Conservation (phyloP, 1,140 invertebrate species). For the Goniozus legneri region DNA sequence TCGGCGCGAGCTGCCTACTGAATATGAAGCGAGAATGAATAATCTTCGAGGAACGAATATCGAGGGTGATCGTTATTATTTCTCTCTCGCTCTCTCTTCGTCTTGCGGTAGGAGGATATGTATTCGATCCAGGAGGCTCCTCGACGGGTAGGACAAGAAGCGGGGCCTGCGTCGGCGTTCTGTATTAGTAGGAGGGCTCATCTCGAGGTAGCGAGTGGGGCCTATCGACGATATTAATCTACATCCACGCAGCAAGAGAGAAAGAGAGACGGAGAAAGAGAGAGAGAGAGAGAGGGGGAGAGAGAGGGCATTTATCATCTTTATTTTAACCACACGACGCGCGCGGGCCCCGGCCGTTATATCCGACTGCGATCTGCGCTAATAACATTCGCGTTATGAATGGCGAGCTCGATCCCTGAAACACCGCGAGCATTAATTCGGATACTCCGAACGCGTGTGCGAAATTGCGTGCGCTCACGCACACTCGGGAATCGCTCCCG, state of each 20-base stretch:
- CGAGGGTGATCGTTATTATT: too few relatives aligned
- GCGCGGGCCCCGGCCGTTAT: constrained; percentile 22
- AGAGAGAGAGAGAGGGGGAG: too few relatives aligned
- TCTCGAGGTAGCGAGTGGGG: constrained; percentile 25
- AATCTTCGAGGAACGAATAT: too few relatives aligned
- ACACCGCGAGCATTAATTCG: constrained; percentile 31
- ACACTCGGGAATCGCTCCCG: too few relatives aligned
- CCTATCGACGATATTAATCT: constrained; percentile 44
- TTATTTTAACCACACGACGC: constrained; percentile 46
- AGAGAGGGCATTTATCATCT: constrained; percentile 42
- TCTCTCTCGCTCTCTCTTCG: too few relatives aligned
- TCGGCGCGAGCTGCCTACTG: too few relatives aligned
- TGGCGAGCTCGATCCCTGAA: constrained; percentile 32
- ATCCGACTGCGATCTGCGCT: constrained; percentile 42
- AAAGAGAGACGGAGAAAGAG: too few relatives aligned
- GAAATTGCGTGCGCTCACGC: neutral
- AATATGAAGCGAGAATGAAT: too few relatives aligned
- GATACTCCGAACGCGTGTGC: neutral
- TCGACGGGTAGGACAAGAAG: constrained; percentile 6
- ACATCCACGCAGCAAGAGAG: constrained; percentile 33
- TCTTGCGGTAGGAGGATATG: too few relatives aligned
- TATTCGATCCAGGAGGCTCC: too few relatives aligned
- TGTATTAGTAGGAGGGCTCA: constrained; percentile 29
- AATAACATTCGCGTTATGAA: constrained; percentile 45
- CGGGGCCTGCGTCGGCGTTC: constrained; percentile 5